Evolutionary conservation across 2,888 invertebrate species (phyloP), one percentile per base, ranked within the genome.

Genomic region (Cataglyphis rosenhaueri): DNA sequence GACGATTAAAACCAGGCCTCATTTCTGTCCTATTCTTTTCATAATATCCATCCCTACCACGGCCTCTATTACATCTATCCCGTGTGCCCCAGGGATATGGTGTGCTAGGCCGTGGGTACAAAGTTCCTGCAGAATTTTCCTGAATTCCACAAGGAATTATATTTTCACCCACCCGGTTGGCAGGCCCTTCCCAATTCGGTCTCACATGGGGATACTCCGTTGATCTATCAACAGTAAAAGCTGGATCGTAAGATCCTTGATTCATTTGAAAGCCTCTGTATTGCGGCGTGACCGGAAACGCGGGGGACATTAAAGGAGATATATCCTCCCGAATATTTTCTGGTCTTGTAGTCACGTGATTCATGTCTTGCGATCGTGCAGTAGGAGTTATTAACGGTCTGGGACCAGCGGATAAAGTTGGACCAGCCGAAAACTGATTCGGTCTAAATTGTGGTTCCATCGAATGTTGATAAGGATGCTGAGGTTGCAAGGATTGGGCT

Each of bases 171-270:
- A n/a, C 4, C 8, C 52, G 12, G 0, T 57, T 55, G 0, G 75
- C 10, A 0, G 85, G 1, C 1, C 44, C 73, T 2, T 92, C 92
- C 91, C 91, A 91, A 0, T 87, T 61, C 25, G 86, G 88, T 41
- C 92, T 82, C 21, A 78, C 84, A 38, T 90, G 91, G 6, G 89
- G 38, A 70, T 90, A 91, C 6, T 92, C 91, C 41, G 84, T 83
- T 0, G 88, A 71, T 44, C 92, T 88, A n/a, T 90, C 91, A 78
- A 84, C 12, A 3, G 75, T 0, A 15, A 82, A 70, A 15, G 70
- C 0, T 29, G 73, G 57, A 5, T 89, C 85, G 29, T 86, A 88
- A 57, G 85, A 61, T 44, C 84, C 81, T 25, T 68, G 82, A 21
- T 76, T 81, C 0, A 59, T 59, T 10, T 62, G 86, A 44, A 86